Base-by-base conservation (phyloP, 2,797 vertebrate species). In the Rhincodon typus region DNA sequence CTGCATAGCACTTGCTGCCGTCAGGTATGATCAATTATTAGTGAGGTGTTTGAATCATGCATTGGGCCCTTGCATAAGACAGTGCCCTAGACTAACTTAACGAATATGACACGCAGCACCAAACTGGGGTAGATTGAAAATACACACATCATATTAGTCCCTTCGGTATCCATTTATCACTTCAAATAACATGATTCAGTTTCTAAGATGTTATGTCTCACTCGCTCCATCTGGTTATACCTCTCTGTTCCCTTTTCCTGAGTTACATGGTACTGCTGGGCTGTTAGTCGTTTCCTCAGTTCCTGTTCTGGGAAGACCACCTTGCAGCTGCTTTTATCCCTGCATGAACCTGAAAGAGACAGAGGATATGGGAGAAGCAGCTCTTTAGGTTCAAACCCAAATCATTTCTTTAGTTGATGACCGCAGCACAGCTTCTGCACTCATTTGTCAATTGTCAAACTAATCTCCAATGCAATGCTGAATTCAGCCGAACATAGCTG, bases 231-330 rank as follows among this genome's bases (percentile, higher is more conserved):
- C 94, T 95, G 77, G 95, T 96, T 96, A 96, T 97, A 99, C 99
- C 99, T 99, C 97, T 99, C 99, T 0, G 99, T 99, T 95, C 98
- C 99, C 97, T 98, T 98, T 97, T 99, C 98, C 97, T 99, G 99
- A 97, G 99, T 99, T 95, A 99, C 98, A 96, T 99, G 98, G 97
- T 98, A 99, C 96, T 99, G 99, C 97, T 98, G 97, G 8, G 99
- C 98, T 6, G 98, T 98, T 96, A 99, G 98, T 6, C 98, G 98
- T 96, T 99, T 98, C 97, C 96, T 98, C 97, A 99, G 97, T 96
- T 99, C 99, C 97, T 99, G 98, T 97, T 98, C 97, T 96, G 98
- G 96, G 97, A 99, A 99, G 96, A 97, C 98, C 97, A 98, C 97
- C 91, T 99, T 98, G 98, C 98, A 99, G 96, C 97, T 98, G 97